These are phyloP conservation scores for Eulemur rufifrons DNA, from an alignment of 2,113 vertebrate species.

Conservation along the genomic window DNA sequence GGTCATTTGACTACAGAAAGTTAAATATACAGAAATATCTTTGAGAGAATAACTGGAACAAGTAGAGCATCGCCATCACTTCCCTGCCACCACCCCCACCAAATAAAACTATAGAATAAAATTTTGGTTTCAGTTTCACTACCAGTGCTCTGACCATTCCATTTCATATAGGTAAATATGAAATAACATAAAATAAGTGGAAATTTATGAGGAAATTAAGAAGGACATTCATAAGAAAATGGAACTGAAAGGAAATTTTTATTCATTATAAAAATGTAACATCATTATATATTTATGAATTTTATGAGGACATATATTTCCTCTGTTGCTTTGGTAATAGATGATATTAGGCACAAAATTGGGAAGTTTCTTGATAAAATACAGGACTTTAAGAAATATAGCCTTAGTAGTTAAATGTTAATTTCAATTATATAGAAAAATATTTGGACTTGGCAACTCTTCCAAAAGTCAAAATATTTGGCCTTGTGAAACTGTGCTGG, in stretches of 20 bases:
- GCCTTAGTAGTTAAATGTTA: conserved; percentile 70
- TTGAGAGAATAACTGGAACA: not conserved
- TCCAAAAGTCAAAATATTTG: conserved; percentile 51
- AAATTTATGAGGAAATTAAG: conserved; percentile 66
- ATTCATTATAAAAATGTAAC: conserved; percentile 66
- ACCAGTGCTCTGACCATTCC: conserved; percentile 39
- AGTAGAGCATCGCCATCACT: fast-evolving
- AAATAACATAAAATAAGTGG: conserved; percentile 53
- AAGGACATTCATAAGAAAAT: conserved; percentile 51
- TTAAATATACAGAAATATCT: not conserved
- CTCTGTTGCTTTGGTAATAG: conserved; percentile 74
- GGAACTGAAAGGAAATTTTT: conserved; percentile 23
- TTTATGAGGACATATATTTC: conserved; percentile 75
- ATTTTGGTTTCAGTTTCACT: conserved; percentile 9
- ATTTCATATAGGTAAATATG: conserved; percentile 51
- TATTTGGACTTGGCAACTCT: conserved; percentile 63
- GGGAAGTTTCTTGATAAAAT: conserved; percentile 67
- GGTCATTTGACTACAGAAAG: not conserved
- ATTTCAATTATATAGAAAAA: conserved; percentile 71
- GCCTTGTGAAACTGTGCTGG: not conserved
- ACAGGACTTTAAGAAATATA: conserved; percentile 69
- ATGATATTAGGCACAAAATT: conserved; percentile 67
- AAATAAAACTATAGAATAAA: not conserved
- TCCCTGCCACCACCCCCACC: fast-evolving
- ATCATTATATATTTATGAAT: conserved; percentile 73